A percentile compares a stretch with the other conserved stretches of the same genome.
Evolutionary conservation across 2,113 vertebrate species (phyloP).

Genomic region (Reinhardtius hippoglossoides): DNA sequence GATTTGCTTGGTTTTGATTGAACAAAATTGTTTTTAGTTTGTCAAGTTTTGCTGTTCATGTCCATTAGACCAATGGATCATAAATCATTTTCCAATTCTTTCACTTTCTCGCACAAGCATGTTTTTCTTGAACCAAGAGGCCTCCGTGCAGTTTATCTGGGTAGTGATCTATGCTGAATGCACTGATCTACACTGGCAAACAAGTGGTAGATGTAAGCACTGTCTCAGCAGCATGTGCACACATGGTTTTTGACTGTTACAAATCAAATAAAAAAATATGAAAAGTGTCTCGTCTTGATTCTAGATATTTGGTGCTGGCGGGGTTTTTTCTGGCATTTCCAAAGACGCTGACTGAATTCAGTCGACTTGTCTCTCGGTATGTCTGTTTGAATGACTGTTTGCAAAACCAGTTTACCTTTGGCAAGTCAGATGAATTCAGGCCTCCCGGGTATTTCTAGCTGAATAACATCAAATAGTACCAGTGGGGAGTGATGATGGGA

Average conservation of each 20-base stretch:
- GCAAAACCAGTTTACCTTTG: background rate
- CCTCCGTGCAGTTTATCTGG: slow-evolving; percentile 13
- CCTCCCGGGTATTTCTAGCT: slow-evolving; percentile 9
- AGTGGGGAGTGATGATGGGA: background rate
- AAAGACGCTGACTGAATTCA: background rate
- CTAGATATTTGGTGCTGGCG: background rate
- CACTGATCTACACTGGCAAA: slow-evolving; percentile 48
- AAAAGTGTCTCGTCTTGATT: background rate
- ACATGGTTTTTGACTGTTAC: slow-evolving; percentile 10
- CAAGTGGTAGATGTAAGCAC: background rate
- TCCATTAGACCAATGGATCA: background rate
- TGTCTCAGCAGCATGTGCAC: slow-evolving; percentile 10
- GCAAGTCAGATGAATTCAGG: background rate
- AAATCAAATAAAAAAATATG: slow-evolving; percentile 63
- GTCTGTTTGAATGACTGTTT: background rate
- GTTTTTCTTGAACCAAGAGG: background rate
- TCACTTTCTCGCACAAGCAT: slow-evolving; percentile 2
- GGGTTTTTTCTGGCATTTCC: background rate
- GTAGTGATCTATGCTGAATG: slow-evolving; percentile 14
- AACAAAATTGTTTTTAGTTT: background rate
- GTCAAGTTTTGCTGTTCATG: background rate
- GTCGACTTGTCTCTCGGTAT: background rate
- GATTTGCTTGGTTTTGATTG: background rate
- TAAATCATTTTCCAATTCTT: background rate
- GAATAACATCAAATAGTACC: slow-evolving; percentile 18